phyloP scores from a whole-genome alignment of 2,113 vertebrate species.

The Myotis yumanensis region DNA sequence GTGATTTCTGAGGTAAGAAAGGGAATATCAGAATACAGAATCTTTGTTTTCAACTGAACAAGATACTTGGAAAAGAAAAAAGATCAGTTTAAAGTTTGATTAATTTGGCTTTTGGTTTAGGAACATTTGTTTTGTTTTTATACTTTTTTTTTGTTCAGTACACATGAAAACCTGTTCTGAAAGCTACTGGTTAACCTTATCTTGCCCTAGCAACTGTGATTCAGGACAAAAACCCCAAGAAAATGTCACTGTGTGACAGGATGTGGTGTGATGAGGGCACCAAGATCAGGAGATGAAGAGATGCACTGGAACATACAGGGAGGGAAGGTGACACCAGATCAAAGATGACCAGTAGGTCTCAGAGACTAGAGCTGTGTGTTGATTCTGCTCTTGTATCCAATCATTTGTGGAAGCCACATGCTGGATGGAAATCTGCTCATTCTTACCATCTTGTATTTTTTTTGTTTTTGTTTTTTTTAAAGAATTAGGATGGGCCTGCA shows the following conservation, averaged over 20 bases:
- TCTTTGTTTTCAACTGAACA: not conserved
- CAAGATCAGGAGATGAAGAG: not conserved
- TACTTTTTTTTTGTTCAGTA: not conserved
- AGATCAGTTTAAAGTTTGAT: not conserved
- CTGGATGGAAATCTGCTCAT: not conserved
- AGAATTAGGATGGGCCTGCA: not conserved
- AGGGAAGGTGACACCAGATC: not conserved
- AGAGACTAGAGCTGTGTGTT: not conserved
- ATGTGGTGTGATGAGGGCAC: not conserved
- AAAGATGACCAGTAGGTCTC: not conserved
- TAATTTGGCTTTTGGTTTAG: conserved; percentile 43
- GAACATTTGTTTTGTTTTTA: not conserved
- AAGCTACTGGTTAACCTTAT: conserved; percentile 4
- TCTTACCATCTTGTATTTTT: not conserved
- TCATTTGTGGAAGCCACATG: not conserved
- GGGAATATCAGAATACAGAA: not conserved
- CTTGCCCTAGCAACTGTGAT: not conserved
- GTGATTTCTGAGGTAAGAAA: conserved; percentile 5
- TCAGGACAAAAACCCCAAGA: not conserved
- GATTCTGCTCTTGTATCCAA: not conserved
- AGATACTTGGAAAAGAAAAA: not conserved
- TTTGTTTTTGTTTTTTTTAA: not conserved
- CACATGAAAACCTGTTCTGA: not conserved
- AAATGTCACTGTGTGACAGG: not conserved
- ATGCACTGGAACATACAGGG: not conserved